Conservation (phyloP, 2,113 vertebrate species). For the Formicarius rufipectus region DNA sequence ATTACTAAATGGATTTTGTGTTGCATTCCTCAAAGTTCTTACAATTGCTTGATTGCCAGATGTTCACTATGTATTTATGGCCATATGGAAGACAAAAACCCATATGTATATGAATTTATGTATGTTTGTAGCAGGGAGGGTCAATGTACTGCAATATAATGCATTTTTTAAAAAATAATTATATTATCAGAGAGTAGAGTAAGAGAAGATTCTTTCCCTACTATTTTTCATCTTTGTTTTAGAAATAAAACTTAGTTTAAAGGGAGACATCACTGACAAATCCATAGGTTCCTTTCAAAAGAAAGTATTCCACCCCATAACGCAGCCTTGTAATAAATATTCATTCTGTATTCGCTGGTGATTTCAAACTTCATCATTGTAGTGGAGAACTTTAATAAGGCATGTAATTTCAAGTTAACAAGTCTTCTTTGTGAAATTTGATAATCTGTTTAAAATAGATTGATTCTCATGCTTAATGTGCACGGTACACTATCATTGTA, state of each 20-base stretch:
- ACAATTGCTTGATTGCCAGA: background rate
- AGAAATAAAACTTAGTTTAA: background rate
- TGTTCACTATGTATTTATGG: background rate
- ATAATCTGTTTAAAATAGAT: background rate
- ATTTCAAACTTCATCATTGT: background rate
- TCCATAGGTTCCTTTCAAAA: background rate
- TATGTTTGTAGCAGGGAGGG: background rate
- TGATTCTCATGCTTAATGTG: background rate
- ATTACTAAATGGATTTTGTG: background rate
- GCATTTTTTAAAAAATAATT: no score
- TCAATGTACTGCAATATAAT: background rate
- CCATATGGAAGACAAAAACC: background rate
- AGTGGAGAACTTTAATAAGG: background rate
- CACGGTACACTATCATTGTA: background rate
- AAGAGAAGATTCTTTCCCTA: background rate
- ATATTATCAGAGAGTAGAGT: background rate
- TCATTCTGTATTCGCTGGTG: background rate
- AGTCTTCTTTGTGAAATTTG: background rate
- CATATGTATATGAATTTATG: background rate
- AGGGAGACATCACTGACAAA: background rate
- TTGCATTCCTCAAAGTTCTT: background rate
- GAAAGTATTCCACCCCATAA: background rate
- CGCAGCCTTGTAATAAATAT: background rate
- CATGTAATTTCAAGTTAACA: background rate
- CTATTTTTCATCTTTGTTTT: background rate